Base-by-base conservation (phyloP, 2,113 vertebrate genomes). In the Lepisosteus osseus region DNA sequence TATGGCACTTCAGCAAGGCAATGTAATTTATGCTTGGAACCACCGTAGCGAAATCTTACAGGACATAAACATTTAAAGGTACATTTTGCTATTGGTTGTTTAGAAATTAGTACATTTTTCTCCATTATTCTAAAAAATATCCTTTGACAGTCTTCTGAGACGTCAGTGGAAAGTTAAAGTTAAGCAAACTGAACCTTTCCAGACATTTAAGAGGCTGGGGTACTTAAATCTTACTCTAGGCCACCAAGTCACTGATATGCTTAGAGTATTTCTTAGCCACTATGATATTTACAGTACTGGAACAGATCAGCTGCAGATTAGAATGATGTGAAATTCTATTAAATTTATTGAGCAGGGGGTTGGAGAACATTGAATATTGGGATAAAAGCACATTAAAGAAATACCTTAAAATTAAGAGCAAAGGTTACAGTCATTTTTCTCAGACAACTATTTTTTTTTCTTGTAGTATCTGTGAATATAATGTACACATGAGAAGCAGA, bases 1-100 rank as follows among this genome's bases (percentile, higher is more conserved):
- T 13, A 72, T 86, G 87, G 78, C 77, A 83, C 87, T 80, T 86
- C 82, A 79, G 77, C 80, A 86, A 88, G 87, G 80, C 86, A 84
- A 86, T 86, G 86, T 85, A 85, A 86, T 88, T 90, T 87, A 84
- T 85, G 87, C 73, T 79, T 82, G 80, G 82, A 82, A 83, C 80
- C 75, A 80, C 83, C 80, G 83, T 84, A 82, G 86, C 83, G 79
- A 85, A 86, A 84, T 81, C 86, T 88, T 83, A 86, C 72, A 71
- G 44, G 71, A 73, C 61, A 79, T 66, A 73, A 73, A 75, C 69
- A 71, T 70, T 68, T 73, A 73, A 71, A 65, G 57, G 72, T 56
- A 56, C 40, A 66, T 86, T 81, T 83, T 81, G 83, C 86, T 85
- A 86, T 76, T 74, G 74, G 82, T 83, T 81, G 80, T 85, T 85